Percentiles rank a stretch among this genome's conserved stretches.
Conservation (phyloP, 2,888 invertebrate species). For the Caprella mutica region DNA sequence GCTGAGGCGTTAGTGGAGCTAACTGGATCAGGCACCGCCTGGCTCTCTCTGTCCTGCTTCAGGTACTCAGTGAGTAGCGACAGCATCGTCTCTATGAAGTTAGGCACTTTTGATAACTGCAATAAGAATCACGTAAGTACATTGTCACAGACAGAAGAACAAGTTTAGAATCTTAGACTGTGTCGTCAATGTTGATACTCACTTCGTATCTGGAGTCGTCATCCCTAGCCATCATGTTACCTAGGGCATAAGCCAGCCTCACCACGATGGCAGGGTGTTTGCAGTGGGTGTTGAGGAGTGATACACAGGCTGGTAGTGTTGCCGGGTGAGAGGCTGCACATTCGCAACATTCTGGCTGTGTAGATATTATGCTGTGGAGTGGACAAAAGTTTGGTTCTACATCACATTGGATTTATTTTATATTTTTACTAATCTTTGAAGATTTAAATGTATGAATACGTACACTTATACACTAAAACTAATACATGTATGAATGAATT, state of each 20-base stretch:
- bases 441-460: neutral
- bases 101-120: conserved; percentile 47
- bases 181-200: too few species aligned
- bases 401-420: too few species aligned
- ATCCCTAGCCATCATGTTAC: conserved; percentile 69
- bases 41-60: conserved; percentile 21
- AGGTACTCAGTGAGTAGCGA: conserved; percentile 43
- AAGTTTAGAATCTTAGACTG: too few species aligned
- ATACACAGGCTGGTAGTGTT: conserved; percentile 50
- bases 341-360: conserved; percentile 59
- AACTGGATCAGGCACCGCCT: conserved; percentile 40
- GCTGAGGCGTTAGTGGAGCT: conserved; percentile 26
- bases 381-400: conserved; percentile 42
- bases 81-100: conserved; percentile 36
- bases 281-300: conserved; percentile 54
- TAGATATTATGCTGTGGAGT: conserved; percentile 65
- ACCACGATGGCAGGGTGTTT: conserved; percentile 60
- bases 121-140: too few species aligned
- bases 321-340: conserved; percentile 50
- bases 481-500: too few species aligned
- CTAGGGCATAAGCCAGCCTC: conserved; percentile 67
- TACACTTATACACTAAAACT: too few species aligned
- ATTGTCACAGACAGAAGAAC: neutral
- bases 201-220: conserved; percentile 57
- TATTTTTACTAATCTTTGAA: neutral